A percentile compares a stretch with the other conserved stretches of the same genome.
Conservation (phyloP, 2,888 invertebrate genomes). For the Parnassius apollo region DNA sequence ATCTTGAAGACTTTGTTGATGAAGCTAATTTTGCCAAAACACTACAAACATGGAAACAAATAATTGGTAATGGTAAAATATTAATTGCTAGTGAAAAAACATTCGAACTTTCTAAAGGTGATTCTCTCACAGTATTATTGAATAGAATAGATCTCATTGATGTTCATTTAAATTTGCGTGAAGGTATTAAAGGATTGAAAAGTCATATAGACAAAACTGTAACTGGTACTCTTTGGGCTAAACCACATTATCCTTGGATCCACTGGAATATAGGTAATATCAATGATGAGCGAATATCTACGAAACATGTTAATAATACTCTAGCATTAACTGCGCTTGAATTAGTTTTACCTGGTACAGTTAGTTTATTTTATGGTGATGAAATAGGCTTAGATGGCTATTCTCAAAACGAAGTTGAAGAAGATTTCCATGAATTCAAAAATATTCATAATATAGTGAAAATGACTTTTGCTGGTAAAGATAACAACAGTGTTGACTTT, state of each 20-base stretch:
- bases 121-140: constrained; percentile 82
- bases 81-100: constrained; percentile 84
- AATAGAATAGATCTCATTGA: constrained; percentile 87
- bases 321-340: constrained; percentile 87
- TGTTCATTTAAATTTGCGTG: constrained; percentile 81
- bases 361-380: constrained; percentile 95
- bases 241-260: constrained; percentile 86
- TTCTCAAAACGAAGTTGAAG: constrained; percentile 70
- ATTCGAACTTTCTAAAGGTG: constrained; percentile 65
- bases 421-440: constrained; percentile 80
- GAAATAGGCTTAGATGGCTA: constrained; percentile 88
- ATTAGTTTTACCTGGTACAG: constrained; percentile 91
- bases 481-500: constrained; percentile 57
- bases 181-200: constrained; percentile 81
- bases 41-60: constrained; percentile 85
- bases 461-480: constrained; percentile 83
- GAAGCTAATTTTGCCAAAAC: constrained; percentile 81
- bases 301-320: constrained; percentile 82
- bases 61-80: constrained; percentile 82
- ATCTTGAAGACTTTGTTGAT: constrained; percentile 84
- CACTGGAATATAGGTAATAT: constrained; percentile 89
- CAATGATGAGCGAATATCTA: constrained; percentile 81
- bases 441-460: constrained; percentile 85
- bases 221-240: constrained; percentile 81
- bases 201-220: constrained; percentile 80